phyloP scores from a whole-genome alignment of 2,113 vertebrate species.

The Misgurnus anguillicaudatus region DNA sequence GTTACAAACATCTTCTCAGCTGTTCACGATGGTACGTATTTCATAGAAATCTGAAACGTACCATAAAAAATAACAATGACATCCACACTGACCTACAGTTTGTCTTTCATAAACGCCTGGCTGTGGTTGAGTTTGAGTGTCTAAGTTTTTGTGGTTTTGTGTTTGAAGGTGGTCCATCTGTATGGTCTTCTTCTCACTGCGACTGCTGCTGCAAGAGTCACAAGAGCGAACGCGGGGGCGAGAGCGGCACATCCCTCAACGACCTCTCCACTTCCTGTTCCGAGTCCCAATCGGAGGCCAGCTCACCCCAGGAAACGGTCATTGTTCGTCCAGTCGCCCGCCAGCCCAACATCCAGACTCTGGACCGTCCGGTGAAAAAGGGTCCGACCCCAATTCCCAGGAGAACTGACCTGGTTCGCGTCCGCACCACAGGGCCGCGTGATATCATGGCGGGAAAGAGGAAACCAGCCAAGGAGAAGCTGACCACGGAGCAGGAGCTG shows the following conservation, averaged over 20 bases:
- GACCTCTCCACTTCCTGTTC: constrained; percentile 97
- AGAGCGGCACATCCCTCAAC: constrained; percentile 95
- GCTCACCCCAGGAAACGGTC: constrained; percentile 94
- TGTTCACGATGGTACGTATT: neutral
- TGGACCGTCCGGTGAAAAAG: constrained; percentile 89
- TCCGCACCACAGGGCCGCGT: constrained; percentile 86
- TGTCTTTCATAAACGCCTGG: neutral
- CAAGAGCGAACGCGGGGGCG: constrained; percentile 91
- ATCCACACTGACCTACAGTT: constrained; percentile 4
- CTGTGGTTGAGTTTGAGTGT: neutral
- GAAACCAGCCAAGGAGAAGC: constrained; percentile 90
- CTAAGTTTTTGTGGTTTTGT: constrained; percentile 43
- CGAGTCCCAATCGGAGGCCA: constrained; percentile 95
- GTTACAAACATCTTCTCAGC: constrained; percentile 18
- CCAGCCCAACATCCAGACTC: constrained; percentile 89
- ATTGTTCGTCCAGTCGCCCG: constrained; percentile 88
- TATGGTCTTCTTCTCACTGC: constrained; percentile 88
- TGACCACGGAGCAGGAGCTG: constrained; percentile 94
- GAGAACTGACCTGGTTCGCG: constrained; percentile 93
- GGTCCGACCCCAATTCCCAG: constrained; percentile 84
- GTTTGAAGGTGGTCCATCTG: constrained; percentile 83
- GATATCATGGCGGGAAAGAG: constrained; percentile 87
- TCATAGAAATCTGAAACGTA: constrained; percentile 21
- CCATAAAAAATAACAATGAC: neutral
- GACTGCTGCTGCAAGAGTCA: constrained; percentile 97